Evolutionary conservation across 2,113 vertebrate genomes (phyloP).

Genomic region (Xyrauchen texanus): DNA sequence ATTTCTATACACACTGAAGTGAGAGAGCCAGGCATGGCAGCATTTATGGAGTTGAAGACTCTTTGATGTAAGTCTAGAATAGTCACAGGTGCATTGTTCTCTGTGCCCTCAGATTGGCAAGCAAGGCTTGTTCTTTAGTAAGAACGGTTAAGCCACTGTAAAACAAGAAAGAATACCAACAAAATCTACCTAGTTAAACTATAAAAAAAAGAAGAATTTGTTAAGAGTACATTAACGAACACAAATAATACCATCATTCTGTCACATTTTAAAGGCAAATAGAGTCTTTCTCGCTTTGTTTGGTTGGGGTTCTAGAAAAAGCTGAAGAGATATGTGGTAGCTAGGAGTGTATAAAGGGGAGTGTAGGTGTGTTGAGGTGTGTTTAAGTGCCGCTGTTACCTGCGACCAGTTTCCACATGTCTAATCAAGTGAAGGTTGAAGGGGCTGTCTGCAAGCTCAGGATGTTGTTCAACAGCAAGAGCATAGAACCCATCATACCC

Average conservation of each 20-base stretch:
- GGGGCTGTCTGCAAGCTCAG: constrained; percentile 97
- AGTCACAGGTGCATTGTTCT: constrained; percentile 21
- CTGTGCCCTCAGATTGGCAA: constrained; percentile 17
- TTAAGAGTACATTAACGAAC: constrained; percentile 64
- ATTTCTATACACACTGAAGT: constrained; percentile 2
- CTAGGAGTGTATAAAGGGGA: background rate
- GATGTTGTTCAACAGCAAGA: constrained; percentile 93
- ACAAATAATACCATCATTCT: constrained; percentile 94
- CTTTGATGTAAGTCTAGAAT: background rate
- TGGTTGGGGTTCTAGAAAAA: constrained; percentile 85
- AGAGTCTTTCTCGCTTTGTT: constrained; percentile 79
- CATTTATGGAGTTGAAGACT: background rate
- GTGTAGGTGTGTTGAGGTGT: background rate
- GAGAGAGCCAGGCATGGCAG: background rate
- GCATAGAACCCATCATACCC: constrained; percentile 98
- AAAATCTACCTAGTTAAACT: constrained; percentile 4
- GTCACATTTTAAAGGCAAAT: constrained; percentile 91
- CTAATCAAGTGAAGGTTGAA: constrained; percentile 99
- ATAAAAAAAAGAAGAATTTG: background rate
- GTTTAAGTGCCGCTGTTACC: constrained; percentile 86
- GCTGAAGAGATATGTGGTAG: constrained; percentile 39
- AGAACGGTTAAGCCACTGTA: constrained; percentile 44
- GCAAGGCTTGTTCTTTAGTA: constrained; percentile 33
- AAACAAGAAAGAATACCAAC: constrained; percentile 2
- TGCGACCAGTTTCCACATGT: constrained; percentile 97